These are phyloP conservation scores for Ephialtes manifestator DNA, from an alignment of 2,888 invertebrate genomes.

Conservation along the genomic window DNA sequence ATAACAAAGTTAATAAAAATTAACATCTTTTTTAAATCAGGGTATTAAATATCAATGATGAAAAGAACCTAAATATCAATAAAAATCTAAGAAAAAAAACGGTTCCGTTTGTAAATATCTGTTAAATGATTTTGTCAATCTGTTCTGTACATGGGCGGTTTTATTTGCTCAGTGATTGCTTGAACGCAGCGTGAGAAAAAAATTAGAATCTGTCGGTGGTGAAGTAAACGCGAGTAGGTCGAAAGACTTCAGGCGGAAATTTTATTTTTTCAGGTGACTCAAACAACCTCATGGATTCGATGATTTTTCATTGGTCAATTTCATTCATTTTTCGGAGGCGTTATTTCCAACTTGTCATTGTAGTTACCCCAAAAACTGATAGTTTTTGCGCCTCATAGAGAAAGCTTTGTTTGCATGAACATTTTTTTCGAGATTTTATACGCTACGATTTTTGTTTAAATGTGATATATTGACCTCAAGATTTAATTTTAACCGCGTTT, in stretches of 20 bases:
- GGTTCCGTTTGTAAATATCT: neutral
- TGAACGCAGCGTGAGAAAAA: neutral
- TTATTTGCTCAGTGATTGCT: constrained; percentile 7
- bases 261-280: too few relatives aligned
- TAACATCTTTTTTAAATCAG: too few relatives aligned
- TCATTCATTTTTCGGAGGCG: neutral
- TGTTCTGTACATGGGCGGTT: neutral
- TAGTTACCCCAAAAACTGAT: too few relatives aligned
- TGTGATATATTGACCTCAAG: too few relatives aligned
- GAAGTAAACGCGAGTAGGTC: constrained; percentile 22
- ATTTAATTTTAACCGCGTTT: too few relatives aligned
- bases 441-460: too few relatives aligned
- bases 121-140: too few relatives aligned
- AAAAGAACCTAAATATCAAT: too few relatives aligned
- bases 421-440: too few relatives aligned
- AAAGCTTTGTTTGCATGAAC: too few relatives aligned
- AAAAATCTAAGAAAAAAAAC: neutral
- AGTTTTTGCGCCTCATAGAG: neutral
- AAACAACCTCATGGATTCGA: neutral
- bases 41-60: neutral
- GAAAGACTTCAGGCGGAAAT: constrained; percentile 11
- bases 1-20: too few relatives aligned
- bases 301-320: neutral
- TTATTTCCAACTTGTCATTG: neutral
- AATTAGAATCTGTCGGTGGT: constrained; percentile 8